Evolutionary conservation across 1,140 invertebrate species (phyloP).

Genomic region (Megalopta genalis): DNA sequence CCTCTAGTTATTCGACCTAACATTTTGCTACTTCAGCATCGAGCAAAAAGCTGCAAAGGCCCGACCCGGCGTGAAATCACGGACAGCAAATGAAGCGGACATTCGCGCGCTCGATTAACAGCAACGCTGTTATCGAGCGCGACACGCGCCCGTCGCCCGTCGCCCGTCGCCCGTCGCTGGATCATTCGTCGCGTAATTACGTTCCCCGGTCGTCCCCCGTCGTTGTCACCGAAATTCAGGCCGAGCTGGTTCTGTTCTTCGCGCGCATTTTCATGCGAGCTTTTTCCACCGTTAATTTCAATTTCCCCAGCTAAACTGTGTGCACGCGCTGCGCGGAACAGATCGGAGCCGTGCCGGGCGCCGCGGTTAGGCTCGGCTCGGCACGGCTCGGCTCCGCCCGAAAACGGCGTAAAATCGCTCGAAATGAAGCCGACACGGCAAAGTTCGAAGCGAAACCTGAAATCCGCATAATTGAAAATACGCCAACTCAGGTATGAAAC

Average conservation of each 20-base stretch:
- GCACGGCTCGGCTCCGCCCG: background rate
- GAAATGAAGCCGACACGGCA: conserved; percentile 21
- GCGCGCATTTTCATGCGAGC: background rate
- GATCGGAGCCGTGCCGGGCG: background rate
- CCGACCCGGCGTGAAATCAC: background rate
- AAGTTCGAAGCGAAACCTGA: conserved; percentile 25
- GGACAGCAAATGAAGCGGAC: background rate
- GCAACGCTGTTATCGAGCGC: background rate
- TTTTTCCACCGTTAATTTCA: conserved; percentile 43
- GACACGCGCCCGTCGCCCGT: background rate
- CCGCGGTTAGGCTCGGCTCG: too few relatives aligned
- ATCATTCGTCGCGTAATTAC: conserved; percentile 32
- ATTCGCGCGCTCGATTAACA: background rate
- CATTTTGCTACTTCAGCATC: too few relatives aligned
- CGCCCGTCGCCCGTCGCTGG: background rate
- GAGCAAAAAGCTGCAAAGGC: background rate
- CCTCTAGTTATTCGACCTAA: too few relatives aligned
- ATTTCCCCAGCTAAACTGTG: conserved; percentile 13
- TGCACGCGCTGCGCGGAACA: background rate
- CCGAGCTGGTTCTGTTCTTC: background rate
- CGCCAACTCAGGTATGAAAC: conserved; percentile 51
- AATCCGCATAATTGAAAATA: conserved; percentile 62
- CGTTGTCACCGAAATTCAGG: conserved; percentile 8
- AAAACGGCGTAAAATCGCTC: background rate
- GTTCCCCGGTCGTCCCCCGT: background rate